Conservation (phyloP, 2,797 vertebrate species). For the Eidolon dupreanum region DNA sequence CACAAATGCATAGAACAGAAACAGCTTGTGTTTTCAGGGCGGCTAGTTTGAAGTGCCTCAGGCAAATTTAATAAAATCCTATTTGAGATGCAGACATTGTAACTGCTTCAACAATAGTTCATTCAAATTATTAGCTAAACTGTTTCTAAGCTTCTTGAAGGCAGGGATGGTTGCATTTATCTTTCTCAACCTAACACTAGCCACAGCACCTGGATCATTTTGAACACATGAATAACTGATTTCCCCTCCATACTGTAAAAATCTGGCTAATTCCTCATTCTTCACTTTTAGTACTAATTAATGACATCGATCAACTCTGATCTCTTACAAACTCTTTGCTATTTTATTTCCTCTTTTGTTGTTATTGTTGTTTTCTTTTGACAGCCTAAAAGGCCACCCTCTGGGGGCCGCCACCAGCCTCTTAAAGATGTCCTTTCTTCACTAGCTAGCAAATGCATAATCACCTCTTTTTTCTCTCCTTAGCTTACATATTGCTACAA, state of each 20-base stretch:
- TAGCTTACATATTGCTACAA: not conserved
- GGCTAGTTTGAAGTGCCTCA: not conserved
- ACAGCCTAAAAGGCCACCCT: not conserved
- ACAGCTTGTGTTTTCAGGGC: not conserved
- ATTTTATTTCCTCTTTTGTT: not conserved
- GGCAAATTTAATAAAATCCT: slow-evolving; percentile 71
- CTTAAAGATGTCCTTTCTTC: not conserved
- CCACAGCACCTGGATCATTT: not conserved
- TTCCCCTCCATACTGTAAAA: not conserved
- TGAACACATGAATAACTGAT: not conserved
- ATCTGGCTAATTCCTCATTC: not conserved
- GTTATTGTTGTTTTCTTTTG: not conserved
- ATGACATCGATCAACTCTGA: not conserved
- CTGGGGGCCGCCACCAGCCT: not conserved
- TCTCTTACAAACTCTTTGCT: not conserved
- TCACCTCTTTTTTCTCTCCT: not conserved
- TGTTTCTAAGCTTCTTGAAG: slow-evolving; percentile 70
- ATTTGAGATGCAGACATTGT: not conserved
- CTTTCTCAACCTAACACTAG: not conserved
- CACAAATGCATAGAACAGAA: not conserved
- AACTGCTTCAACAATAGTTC: slow-evolving; percentile 42
- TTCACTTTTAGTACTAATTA: not conserved
- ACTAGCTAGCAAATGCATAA: not conserved
- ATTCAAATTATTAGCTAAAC: slow-evolving; percentile 56
- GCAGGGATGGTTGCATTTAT: slow-evolving; percentile 32